Evolutionary conservation across 2,888 invertebrate genomes (phyloP).

Genomic region (Auanema sp.): DNA sequence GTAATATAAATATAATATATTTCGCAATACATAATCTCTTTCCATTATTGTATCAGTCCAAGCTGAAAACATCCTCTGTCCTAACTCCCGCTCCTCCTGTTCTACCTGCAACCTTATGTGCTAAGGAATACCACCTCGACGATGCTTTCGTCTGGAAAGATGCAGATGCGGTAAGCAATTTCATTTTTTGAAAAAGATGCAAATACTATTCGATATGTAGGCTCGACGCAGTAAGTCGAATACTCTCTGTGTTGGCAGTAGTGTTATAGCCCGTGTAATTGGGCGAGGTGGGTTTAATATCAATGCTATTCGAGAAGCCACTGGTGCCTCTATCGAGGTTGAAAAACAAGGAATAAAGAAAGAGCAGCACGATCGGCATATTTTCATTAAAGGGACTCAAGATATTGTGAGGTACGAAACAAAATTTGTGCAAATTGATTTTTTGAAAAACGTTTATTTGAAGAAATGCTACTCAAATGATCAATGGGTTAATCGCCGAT

Average conservation of each 20-base stretch:
- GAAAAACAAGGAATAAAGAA: constrained; percentile 83
- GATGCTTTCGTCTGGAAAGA: constrained; percentile 26
- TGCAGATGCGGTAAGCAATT: constrained; percentile 33
- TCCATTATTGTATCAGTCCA: background rate
- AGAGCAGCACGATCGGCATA: constrained; percentile 84
- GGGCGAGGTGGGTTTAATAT: constrained; percentile 95
- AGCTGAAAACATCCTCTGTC: too few species aligned
- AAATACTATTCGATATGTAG: constrained; percentile 17
- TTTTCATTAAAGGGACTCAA: constrained; percentile 78
- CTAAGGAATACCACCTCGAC: background rate
- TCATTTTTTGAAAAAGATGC: constrained; percentile 3
- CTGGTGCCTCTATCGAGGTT: constrained; percentile 87
- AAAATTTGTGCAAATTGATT: background rate
- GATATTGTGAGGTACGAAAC: constrained; percentile 42
- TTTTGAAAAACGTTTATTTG: constrained; percentile 11
- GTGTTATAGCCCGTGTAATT: constrained; percentile 93
- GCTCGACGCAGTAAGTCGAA: constrained; percentile 68
- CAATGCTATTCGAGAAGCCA: constrained; percentile 92
- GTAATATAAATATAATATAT: too few species aligned
- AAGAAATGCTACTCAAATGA: constrained; percentile 84
- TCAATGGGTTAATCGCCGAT: constrained; percentile 88
- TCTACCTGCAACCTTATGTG: background rate
- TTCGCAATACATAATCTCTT: too few species aligned
- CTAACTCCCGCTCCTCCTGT: too few species aligned
- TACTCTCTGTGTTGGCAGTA: constrained; percentile 89